phyloP scores from a whole-genome alignment of 1,140 invertebrate species.

The Scaptomyza hsui region DNA sequence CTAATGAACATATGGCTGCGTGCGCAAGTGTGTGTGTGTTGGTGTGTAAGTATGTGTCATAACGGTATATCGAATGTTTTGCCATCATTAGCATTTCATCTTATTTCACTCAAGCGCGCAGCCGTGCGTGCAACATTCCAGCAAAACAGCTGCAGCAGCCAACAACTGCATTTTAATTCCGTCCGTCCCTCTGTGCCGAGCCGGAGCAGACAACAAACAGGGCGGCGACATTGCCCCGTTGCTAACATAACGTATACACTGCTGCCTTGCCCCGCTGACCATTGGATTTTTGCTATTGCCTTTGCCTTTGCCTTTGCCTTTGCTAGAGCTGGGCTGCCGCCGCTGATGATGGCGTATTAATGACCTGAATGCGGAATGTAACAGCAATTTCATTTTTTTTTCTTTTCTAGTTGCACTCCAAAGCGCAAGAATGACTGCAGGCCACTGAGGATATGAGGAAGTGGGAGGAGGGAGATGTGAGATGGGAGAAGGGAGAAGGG shows the following conservation, averaged over 20 bases:
- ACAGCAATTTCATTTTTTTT: conserved; percentile 45
- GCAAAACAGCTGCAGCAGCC: conserved; percentile 18
- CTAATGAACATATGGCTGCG: conserved; percentile 34
- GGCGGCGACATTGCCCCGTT: conserved; percentile 6
- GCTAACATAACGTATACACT: conserved; percentile 49
- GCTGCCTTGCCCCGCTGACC: conserved; percentile 32
- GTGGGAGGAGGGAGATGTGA: too few relatives aligned
- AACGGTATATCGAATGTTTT: conserved; percentile 64
- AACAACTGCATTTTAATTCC: conserved; percentile 66
- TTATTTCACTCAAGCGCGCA: conserved; percentile 67
- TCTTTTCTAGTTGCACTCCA: conserved; percentile 39
- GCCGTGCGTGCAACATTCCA: conserved; percentile 72
- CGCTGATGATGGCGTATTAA: conserved; percentile 76
- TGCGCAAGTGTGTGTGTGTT: not conserved
- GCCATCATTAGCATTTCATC: conserved; percentile 77
- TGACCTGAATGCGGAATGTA: conserved; percentile 79
- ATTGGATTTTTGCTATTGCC: conserved; percentile 29
- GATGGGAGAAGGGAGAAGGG: not conserved
- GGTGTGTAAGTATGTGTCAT: conserved; percentile 19
- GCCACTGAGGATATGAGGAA: too few relatives aligned
- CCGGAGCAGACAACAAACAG: conserved; percentile 48
- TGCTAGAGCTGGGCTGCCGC: conserved; percentile 6
- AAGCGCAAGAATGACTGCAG: conserved; percentile 6
- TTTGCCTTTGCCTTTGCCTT: conserved; percentile 17
- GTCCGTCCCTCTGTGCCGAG: conserved; percentile 56